Conservation (phyloP, 2,113 vertebrate genomes). For the Leuciscus idus region DNA sequence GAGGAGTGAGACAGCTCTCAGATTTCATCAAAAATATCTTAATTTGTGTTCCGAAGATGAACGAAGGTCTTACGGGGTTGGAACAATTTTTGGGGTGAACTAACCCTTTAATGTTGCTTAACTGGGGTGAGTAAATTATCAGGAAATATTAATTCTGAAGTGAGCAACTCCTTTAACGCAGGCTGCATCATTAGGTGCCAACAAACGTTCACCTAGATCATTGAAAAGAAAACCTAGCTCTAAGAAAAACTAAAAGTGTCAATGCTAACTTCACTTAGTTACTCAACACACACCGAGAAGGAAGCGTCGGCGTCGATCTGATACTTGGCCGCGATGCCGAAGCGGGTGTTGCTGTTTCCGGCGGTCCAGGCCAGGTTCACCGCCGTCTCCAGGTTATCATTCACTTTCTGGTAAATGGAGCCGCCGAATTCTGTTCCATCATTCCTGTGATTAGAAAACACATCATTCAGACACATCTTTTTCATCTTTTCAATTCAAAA, state of each 20-base stretch:
- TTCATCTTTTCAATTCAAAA: neutral
- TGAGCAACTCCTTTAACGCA: no score
- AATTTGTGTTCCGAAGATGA: no score
- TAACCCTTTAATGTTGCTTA: no score
- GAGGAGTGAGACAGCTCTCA: no score
- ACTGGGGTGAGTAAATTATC: no score
- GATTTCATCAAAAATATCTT: no score
- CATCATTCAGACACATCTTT: neutral
- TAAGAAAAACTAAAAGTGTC: neutral
- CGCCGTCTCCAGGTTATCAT: constrained; percentile 93
- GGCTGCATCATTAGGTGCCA: neutral
- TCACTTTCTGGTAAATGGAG: constrained; percentile 99
- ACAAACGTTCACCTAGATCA: neutral
- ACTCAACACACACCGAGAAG: constrained; percentile 85
- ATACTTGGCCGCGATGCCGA: constrained; percentile 97
- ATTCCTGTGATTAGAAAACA: constrained; percentile 77
- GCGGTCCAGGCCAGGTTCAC: constrained; percentile 98
- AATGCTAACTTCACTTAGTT: neutral
- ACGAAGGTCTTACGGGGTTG: no score
- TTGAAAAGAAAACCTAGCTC: neutral
- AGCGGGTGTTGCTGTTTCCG: constrained; percentile 97
- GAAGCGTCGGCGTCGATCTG: constrained; percentile 93
- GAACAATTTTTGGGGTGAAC: no score
- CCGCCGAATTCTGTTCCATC: constrained; percentile 97
- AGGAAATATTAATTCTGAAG: no score